phyloP scores from a whole-genome alignment of 92 coral and sea anemone genomes.

The Porites divaricata region DNA sequence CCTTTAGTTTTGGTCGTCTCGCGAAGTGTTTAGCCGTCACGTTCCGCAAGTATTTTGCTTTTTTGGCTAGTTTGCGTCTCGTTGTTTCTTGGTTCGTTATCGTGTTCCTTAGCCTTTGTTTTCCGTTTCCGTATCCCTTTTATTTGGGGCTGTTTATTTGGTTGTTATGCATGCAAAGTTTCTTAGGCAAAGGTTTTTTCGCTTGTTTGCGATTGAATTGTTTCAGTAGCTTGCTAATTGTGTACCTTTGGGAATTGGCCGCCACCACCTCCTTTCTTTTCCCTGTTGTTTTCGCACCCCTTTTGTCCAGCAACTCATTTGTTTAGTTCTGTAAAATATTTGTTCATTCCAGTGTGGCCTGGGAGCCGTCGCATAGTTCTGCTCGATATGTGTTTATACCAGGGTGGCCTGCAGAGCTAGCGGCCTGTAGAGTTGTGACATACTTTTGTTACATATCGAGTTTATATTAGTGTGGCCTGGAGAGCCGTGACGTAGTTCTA shows the following conservation, averaged over 20 bases:
- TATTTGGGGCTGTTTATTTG: too few relatives aligned
- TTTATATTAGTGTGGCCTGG: not conserved
- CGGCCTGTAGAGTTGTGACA: conserved; percentile 3
- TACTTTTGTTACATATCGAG: not conserved
- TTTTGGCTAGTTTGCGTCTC: conserved; percentile 14
- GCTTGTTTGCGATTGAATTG: not conserved
- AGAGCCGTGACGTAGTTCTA: not conserved
- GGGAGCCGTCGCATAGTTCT: conserved; percentile 25
- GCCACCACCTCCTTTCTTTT: conserved; percentile 10
- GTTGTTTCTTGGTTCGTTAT: conserved; percentile 24
- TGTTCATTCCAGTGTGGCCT: too few relatives aligned
- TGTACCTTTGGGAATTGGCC: not conserved
- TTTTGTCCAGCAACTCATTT: not conserved
- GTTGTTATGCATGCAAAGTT: too few relatives aligned
- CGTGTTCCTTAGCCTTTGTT: too few relatives aligned
- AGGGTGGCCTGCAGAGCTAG: conserved; percentile 10
- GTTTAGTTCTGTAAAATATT: conserved; percentile 14
- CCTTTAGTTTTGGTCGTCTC: conserved; percentile 19
- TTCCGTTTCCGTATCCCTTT: too few relatives aligned
- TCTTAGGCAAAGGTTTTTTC: conserved; percentile 10
- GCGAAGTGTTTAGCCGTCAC: conserved; percentile 17
- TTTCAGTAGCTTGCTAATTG: conserved; percentile 1
- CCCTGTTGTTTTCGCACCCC: conserved; percentile 9
- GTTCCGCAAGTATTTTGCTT: conserved; percentile 21
- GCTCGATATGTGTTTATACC: not conserved